These are phyloP conservation scores for Decapterus maruadsi DNA, from an alignment of 2,797 vertebrate genomes.

Conservation along the genomic window DNA sequence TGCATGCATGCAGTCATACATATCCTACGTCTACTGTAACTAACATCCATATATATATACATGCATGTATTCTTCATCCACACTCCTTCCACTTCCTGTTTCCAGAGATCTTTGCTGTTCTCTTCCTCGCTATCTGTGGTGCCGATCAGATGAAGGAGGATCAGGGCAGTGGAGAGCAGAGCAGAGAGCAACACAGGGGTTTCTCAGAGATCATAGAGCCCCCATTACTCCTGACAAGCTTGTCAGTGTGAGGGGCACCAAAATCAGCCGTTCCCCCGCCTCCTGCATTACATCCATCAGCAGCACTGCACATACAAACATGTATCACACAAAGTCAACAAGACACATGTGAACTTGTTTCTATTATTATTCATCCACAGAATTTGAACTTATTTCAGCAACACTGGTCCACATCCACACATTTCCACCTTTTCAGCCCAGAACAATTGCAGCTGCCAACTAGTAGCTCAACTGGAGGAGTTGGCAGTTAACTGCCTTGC, in stretches of 20 bases:
- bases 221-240: conserved; percentile 63
- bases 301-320: conserved; percentile 11
- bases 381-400: conserved; percentile 18
- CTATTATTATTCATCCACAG: conserved; percentile 19
- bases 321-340: conserved; percentile 7
- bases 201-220: conserved; percentile 51
- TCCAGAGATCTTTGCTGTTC: conserved; percentile 13
- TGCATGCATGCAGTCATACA: not conserved
- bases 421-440: conserved; percentile 19
- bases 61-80: not conserved
- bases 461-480: conserved; percentile 3
- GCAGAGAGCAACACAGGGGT: conserved; percentile 38
- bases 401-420: conserved; percentile 23
- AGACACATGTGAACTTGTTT: conserved; percentile 8
- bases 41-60: no score
- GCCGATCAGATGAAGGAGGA: conserved; percentile 53
- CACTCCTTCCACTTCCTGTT: not conserved
- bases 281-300: conserved; percentile 27
- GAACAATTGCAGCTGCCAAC: not conserved
- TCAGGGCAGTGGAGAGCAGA: conserved; percentile 48
- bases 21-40: not conserved
- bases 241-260: conserved; percentile 31
- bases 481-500: conserved; percentile 13
- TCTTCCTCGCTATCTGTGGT: conserved; percentile 15
- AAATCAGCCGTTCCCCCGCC: conserved; percentile 50